phyloP scores from a whole-genome alignment of 2,113 vertebrate species.

The Neogale vison region DNA sequence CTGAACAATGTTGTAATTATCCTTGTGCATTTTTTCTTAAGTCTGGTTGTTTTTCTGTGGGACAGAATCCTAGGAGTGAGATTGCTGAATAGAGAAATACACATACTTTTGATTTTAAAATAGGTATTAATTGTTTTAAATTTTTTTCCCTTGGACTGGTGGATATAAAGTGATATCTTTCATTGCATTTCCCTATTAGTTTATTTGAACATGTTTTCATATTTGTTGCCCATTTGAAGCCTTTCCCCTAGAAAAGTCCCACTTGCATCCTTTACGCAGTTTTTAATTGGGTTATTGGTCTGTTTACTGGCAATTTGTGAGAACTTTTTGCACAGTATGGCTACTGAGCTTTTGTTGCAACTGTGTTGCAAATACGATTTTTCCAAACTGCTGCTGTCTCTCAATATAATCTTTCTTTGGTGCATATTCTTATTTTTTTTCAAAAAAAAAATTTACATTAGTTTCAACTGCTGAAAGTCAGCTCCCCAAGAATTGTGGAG shows the following conservation, averaged over 20 bases:
- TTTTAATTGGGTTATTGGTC: not conserved
- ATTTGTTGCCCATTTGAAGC: not conserved
- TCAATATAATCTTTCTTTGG: not conserved
- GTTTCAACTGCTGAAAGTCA: constrained; percentile 40
- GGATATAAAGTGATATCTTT: not conserved
- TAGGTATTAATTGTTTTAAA: not conserved
- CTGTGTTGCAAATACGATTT: not conserved
- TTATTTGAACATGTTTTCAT: constrained; percentile 30
- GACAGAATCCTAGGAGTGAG: not conserved
- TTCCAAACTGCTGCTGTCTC: not conserved
- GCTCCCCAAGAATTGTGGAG: not conserved
- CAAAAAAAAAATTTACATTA: constrained; percentile 26
- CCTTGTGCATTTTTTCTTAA: not conserved
- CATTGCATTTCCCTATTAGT: not conserved
- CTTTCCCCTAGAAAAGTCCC: not conserved
- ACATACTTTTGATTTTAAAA: constrained; percentile 13
- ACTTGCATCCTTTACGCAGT: not conserved
- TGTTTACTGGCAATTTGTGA: not conserved
- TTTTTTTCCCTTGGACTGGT: not conserved
- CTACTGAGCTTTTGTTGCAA: not conserved
- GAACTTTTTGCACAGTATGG: not conserved
- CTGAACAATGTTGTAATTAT: not conserved
- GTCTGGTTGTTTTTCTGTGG: not conserved
- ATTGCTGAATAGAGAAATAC: not conserved
- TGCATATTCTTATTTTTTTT: not conserved